Evolutionary conservation across 53 echinoderm and acorn worm genomes (phyloP), one percentile per base, ranked within the genome.

Genomic region (Paelopatides confundens): DNA sequence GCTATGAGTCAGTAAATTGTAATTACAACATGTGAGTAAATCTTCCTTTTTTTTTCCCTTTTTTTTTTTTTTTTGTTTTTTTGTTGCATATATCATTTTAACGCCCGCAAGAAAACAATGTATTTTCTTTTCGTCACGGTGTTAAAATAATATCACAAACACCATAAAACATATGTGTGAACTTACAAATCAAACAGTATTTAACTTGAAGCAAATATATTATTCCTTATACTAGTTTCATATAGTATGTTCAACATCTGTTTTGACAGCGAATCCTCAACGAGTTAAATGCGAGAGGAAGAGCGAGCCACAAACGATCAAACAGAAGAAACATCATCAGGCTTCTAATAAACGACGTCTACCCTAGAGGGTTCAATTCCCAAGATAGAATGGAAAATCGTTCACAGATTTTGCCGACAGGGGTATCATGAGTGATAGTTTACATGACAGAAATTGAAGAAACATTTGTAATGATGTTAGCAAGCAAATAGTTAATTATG

Each of bases 381-480:
- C 74, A 40, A 8, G 74, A 74, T 24, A 74, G 37, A 46, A 74
- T 74, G 74, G 74, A 28, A 74, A 74, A 74, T 74, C 74, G 74
- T 74, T 74, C 74, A 46, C 74, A 27, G 74, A 27, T 39, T 74
- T 74, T 46, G 74, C 74, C 74, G 74, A 74, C 74, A 74, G 74
- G 74, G 74, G 74, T 74, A 74, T 74, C 74, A 74, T 74, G 21
- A 39, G 21, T 46, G 46, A 23, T 26, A 74, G 46, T 35, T 74
- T 58, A 46, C 39, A 74, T 29, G 36, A 46, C 47, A 39, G 40
- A 46, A 74, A 74, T 74, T 74, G 74, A 74, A 74, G 74, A 74
- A 74, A 74, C 74, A 74, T 74, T 74, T 74, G 74, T 74, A 74
- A 74, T 74, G 40, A 74, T 74, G 74, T 74, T 74, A 74, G 74